A percentile compares a stretch with the other conserved stretches of the same genome.
Evolutionary conservation across 2,888 invertebrate species (phyloP).

Genomic region (Allophyes oxyacanthae): DNA sequence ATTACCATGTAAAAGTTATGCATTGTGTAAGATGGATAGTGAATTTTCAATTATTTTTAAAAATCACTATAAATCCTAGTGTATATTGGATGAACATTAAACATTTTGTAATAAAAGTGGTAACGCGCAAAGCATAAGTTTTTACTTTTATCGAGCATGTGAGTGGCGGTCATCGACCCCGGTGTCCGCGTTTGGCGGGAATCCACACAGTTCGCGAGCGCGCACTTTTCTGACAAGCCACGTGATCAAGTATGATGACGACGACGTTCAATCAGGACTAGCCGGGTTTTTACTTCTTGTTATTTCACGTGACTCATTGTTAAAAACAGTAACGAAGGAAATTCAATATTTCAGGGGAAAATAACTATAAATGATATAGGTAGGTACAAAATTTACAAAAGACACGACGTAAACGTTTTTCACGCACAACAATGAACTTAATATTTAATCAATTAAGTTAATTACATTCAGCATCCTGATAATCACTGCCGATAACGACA

Average conservation of each 20-base stretch:
- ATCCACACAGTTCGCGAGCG: conserved; percentile 66
- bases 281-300: conserved; percentile 48
- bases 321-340: conserved; percentile 31
- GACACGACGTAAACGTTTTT: background rate
- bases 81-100: conserved; percentile 57
- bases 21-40: too few species aligned
- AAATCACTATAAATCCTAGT: too few species aligned
- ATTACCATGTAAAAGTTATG: too few species aligned
- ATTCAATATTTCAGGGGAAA: conserved; percentile 19
- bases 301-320: conserved; percentile 43
- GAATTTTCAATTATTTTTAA: background rate
- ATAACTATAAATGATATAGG: background rate
- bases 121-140: conserved; percentile 75
- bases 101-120: conserved; percentile 65
- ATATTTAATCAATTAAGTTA: background rate
- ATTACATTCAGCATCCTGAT: conserved; percentile 12
- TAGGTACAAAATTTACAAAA: background rate
- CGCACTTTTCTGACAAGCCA: conserved; percentile 54
- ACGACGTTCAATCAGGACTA: conserved; percentile 43
- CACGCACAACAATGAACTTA: too few species aligned
- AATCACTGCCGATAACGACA: conserved; percentile 14
- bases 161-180: conserved; percentile 66
- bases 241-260: conserved; percentile 50
- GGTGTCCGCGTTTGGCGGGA: conserved; percentile 69
- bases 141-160: conserved; percentile 85